Conservation (phyloP, 2,797 vertebrate species). For the Premnoplex brunnescens region DNA sequence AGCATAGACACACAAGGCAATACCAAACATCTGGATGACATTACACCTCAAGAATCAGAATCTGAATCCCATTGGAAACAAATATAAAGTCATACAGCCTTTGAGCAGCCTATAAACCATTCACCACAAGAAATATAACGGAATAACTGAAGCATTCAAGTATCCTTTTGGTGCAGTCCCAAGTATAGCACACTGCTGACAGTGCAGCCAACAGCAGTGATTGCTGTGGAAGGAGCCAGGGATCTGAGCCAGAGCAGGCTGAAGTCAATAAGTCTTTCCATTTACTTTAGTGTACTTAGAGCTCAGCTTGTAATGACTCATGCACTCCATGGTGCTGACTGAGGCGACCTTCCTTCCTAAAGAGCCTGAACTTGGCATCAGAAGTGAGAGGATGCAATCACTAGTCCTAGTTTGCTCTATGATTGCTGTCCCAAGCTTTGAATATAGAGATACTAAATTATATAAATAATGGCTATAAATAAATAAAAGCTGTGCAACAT, state of each 20-base stretch:
- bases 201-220: constrained; percentile 2
- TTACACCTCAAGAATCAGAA: not conserved
- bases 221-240: not conserved
- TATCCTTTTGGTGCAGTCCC: not conserved
- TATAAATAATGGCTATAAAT: not conserved
- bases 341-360: not conserved
- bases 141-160: constrained; percentile 6
- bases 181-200: constrained; percentile 5
- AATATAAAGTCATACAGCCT: not conserved
- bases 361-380: not conserved
- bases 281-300: not conserved
- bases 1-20: not conserved
- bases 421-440: not conserved
- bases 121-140: not conserved
- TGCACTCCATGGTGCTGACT: not conserved
- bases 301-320: constrained; percentile 7
- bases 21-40: constrained; percentile 12
- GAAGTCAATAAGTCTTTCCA: constrained; percentile 28
- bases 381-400: not conserved
- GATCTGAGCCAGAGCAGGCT: not conserved
- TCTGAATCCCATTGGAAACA: constrained; percentile 1
- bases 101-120: not conserved
- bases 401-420: not conserved
- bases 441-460: not conserved
- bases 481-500: not conserved